Percentiles rank a stretch among this genome's conserved stretches.
Conservation (phyloP, 2,888 invertebrate genomes). For the Athalia cordata region DNA sequence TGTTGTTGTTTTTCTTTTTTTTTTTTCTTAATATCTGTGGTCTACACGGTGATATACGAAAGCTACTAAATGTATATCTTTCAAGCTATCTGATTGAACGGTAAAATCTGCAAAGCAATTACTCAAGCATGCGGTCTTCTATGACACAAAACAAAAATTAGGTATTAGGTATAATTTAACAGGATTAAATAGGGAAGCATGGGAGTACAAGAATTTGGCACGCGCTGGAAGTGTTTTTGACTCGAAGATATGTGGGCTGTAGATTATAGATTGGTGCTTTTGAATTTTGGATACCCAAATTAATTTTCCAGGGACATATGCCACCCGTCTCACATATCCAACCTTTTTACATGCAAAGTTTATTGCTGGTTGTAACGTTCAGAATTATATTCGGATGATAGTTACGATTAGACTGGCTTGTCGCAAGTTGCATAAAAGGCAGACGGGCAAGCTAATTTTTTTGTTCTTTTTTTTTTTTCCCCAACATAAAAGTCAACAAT, state of each 20-base stretch:
- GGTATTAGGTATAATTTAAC: neutral
- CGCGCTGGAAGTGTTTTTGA: constrained; percentile 56
- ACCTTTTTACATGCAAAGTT: constrained; percentile 1
- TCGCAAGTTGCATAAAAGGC: constrained; percentile 20
- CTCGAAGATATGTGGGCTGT: constrained; percentile 53
- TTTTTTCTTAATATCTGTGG: neutral
- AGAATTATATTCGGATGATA: constrained; percentile 13
- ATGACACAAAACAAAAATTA: constrained; percentile 1
- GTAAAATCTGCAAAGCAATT: constrained; percentile 5
- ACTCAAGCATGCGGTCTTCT: constrained; percentile 9
- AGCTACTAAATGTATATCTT: neutral
- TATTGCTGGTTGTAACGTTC: constrained; percentile 28
- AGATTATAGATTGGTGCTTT: neutral
- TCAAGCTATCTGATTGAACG: constrained; percentile 4
- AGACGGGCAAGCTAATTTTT: constrained; percentile 33
- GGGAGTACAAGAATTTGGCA: constrained; percentile 55
- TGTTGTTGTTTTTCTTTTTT: neutral
- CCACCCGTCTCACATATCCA: constrained; percentile 5
- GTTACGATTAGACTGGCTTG: constrained; percentile 22
- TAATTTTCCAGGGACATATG: neutral
- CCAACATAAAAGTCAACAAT: neutral
- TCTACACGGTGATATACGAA: constrained; percentile 8
- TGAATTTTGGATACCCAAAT: constrained; percentile 5
- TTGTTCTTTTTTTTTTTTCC: constrained; percentile 21
- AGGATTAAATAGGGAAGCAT: constrained; percentile 11